Conservation (phyloP, 2,888 invertebrate species). For the Homarus gammarus region DNA sequence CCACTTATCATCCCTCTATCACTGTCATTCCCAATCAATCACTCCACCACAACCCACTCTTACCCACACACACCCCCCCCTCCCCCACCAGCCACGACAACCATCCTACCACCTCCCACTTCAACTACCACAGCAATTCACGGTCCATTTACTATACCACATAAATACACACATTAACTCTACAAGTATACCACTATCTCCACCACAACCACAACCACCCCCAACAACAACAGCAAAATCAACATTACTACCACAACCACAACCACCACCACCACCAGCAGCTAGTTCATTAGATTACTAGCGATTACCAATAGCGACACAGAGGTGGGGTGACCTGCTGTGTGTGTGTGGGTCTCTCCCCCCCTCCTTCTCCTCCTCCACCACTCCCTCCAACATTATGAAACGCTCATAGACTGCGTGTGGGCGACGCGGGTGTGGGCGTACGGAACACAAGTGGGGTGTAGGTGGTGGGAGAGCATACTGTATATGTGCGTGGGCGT, state of each 20-base stretch:
- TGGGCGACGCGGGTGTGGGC: neutral
- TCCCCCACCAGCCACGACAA: neutral
- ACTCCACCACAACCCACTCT: neutral
- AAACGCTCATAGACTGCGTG: conserved; percentile 5
- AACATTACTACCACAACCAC: neutral
- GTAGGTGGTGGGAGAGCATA: too few species aligned
- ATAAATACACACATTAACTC: too few species aligned
- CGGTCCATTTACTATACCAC: too few species aligned
- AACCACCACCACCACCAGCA: neutral
- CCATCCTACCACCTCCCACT: neutral
- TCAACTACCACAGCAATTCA: too few species aligned
- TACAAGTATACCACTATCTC: neutral
- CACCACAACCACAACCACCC: conserved; percentile 6
- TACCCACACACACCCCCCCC: neutral
- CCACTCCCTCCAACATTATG: conserved; percentile 13
- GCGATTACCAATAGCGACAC: conserved; percentile 51
- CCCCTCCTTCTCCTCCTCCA: conserved; percentile 19
- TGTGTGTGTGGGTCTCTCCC: neutral
- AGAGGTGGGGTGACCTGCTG: conserved; percentile 19
- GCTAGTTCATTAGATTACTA: conserved; percentile 55
- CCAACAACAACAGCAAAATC: neutral
- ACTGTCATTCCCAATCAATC: neutral
- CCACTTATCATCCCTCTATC: neutral
- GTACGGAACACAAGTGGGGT: too few species aligned
- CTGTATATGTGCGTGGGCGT: too few species aligned